A percentile compares a stretch with the other conserved stretches of the same genome.
Conservation (phyloP, 2,797 vertebrate genomes). For the Enteromius viviparus region DNA sequence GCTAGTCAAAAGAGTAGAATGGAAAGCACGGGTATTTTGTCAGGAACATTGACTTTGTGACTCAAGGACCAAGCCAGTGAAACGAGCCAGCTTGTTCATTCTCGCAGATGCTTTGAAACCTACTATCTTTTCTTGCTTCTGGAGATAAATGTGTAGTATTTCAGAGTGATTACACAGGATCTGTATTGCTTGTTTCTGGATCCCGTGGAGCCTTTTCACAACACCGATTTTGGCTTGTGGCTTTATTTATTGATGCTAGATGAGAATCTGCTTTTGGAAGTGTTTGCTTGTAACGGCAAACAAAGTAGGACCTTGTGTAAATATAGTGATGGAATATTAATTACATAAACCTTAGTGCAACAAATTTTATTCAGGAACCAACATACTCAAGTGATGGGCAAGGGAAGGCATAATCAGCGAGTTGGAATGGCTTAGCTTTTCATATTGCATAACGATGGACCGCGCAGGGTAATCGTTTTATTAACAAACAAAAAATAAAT, state of each 20-base stretch:
- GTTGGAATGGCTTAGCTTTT: not conserved
- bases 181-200: slow-evolving; percentile 34
- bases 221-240: slow-evolving; percentile 5
- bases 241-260: slow-evolving; percentile 30
- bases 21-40: slow-evolving; percentile 1
- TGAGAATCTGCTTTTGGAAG: slow-evolving; percentile 23
- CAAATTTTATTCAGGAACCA: not conserved
- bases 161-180: slow-evolving; percentile 27
- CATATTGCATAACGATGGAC: not conserved
- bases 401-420: not conserved
- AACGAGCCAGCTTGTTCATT: not conserved
- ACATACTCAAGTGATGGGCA: not conserved
- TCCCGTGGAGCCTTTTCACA: not conserved
- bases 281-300: slow-evolving; percentile 6
- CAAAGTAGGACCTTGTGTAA: slow-evolving; percentile 10
- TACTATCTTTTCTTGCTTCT: slow-evolving; percentile 35
- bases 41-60: slow-evolving; percentile 16
- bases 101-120: not conserved
- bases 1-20: slow-evolving; percentile 1
- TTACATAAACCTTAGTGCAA: not conserved
- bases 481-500: too few relatives aligned
- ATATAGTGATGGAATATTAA: not conserved
- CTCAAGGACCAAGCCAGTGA: not conserved
- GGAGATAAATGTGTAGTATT: slow-evolving; percentile 14
- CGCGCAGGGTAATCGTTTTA: not conserved